phyloP scores from a whole-genome alignment of 2,797 vertebrate species.

The Rhodeus uyekii region DNA sequence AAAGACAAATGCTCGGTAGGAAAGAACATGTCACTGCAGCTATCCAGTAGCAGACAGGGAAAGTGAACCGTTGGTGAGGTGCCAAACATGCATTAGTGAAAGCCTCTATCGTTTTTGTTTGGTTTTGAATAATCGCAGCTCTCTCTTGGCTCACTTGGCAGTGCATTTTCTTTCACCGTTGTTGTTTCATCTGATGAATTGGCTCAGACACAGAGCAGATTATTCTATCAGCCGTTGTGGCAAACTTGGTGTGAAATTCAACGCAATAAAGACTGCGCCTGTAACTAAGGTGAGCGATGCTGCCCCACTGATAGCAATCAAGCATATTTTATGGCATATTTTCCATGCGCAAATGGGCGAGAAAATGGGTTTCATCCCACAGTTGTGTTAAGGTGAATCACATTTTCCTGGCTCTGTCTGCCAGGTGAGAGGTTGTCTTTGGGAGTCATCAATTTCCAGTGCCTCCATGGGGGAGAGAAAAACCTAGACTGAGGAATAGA shows the following conservation, averaged over 20 bases:
- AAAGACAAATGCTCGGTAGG: conserved; percentile 22
- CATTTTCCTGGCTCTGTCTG: conserved; percentile 60
- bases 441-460: conserved; percentile 59
- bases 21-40: conserved; percentile 29
- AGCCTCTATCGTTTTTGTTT: conserved; percentile 22
- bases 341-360: conserved; percentile 66
- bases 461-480: conserved; percentile 38
- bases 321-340: conserved; percentile 72
- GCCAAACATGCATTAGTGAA: background rate
- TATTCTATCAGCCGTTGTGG: conserved; percentile 57
- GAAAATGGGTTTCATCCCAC: conserved; percentile 63
- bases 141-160: conserved; percentile 19
- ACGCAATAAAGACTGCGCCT: conserved; percentile 66
- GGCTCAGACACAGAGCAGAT: conserved; percentile 49
- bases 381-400: conserved; percentile 62
- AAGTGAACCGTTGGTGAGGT: background rate
- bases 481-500: background rate
- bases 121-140: conserved; percentile 9
- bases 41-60: conserved; percentile 30
- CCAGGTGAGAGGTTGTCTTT: conserved; percentile 58
- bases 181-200: conserved; percentile 62
- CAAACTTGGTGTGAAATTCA: conserved; percentile 62
- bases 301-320: conserved; percentile 63
- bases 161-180: conserved; percentile 6
- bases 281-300: conserved; percentile 66